Evolutionary conservation across 2,797 vertebrate genomes (phyloP).

Genomic region (Phataginus tetradactyla): DNA sequence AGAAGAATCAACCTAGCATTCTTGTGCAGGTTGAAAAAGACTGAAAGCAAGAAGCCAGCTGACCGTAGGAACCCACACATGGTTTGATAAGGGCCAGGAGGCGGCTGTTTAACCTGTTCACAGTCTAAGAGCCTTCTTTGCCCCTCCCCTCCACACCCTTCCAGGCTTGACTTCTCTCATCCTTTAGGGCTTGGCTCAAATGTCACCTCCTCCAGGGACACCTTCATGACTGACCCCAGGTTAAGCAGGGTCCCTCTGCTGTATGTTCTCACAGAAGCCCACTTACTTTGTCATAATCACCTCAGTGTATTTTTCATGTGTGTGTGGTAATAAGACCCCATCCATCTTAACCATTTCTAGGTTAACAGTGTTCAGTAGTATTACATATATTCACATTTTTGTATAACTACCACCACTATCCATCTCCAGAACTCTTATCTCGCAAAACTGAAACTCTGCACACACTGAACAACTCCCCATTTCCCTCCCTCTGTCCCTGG

Average conservation of each 20-base stretch:
- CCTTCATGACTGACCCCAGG: not conserved
- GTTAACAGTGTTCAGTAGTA: not conserved
- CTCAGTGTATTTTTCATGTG: not conserved
- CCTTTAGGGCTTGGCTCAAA: too few species aligned
- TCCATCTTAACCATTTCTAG: not conserved
- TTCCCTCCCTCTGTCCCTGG: not conserved
- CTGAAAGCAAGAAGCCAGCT: not conserved
- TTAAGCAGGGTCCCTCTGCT: not conserved
- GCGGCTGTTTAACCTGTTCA: not conserved
- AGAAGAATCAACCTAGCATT: slow-evolving; percentile 33
- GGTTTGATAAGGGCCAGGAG: not conserved
- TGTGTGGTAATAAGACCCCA: not conserved
- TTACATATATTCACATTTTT: not conserved
- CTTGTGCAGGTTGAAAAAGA: not conserved
- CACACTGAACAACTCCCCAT: not conserved
- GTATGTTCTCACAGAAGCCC: not conserved
- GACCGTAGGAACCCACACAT: not conserved
- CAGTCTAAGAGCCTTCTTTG: not conserved
- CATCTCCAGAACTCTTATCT: not conserved
- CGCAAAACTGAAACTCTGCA: not conserved
- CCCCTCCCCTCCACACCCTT: too few species aligned
- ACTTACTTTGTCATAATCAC: not conserved
- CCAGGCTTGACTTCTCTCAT: not conserved
- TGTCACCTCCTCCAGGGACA: not conserved
- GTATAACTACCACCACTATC: too few species aligned